Evolutionary conservation across 2,113 vertebrate species (phyloP), one percentile per base, ranked within the genome.

Genomic region (Acanthochromis polyacanthus): DNA sequence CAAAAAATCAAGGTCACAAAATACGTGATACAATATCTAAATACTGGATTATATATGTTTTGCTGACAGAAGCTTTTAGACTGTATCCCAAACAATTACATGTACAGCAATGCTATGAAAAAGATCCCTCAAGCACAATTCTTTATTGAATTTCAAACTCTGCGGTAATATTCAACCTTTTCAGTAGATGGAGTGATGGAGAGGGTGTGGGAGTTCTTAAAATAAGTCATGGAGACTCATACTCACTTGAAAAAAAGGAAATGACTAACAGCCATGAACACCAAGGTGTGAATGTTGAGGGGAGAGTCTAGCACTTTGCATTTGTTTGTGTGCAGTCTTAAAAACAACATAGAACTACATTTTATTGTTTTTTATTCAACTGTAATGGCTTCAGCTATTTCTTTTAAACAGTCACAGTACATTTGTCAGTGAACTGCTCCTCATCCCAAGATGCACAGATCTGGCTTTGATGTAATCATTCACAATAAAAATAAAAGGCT

Each of bases 341-440:
- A 68, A 84, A 84, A 84, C 74, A 88, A 78, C 82, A 84, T 43
- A 75, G 28, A 68, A 82, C 66, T 50, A 60, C 38, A 36, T 90
- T 88, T 89, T 79, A 91, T 83, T 84, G 72, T 86, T 83, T 91
- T 91, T 82, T 77, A 80, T 88, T 82, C 83, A 69, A 71, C 83
- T 81, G 78, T 93, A 91, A 93, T 91, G 89, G 87, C 80, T 85
- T 85, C 75, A 78, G 89, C 81, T 87, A 89, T 93, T 84, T 86
- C 92, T 92, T 88, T 92, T 90, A 90, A 93, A 87, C 89, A 88
- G 94, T 94, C 93, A 95, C 94, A 91, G 88, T 94, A 94, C 94
- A 95, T 95, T 95, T 95, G 91, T 85, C 92, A 82, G 82, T 84
- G 88, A 94, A 94, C 93, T 94, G 85, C 91, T 88, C 71, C 90